Base-by-base conservation (phyloP, 2,113 vertebrate species). In the Notechis scutatus region DNA sequence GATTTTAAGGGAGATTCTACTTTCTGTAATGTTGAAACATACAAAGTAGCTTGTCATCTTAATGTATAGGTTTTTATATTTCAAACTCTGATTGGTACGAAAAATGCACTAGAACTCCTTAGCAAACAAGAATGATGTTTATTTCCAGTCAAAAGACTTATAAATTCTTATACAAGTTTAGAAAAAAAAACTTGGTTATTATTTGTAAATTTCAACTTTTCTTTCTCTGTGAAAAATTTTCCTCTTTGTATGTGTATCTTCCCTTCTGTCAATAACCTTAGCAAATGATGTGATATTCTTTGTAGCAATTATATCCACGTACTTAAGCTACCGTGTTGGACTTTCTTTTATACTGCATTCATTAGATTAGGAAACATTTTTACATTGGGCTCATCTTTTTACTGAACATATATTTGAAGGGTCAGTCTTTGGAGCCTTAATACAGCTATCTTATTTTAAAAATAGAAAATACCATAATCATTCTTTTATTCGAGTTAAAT, bases 1-100 rank as follows among this genome's bases (percentile, higher is more conserved):
- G 39, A 39, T 39, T 20, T 81, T 39, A 39, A 81, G 69, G 69
- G 34, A 81, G 69, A 7, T 6, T 81, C 20, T 39, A 34, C n/a
- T 74, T 74, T 74, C n/a, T 94, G 34, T 52, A 52, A 52, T 15
- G 50, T 15, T 87, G 29, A 52, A 42, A n/a, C 34, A 94, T 95
- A 94, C 52, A 93, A 94, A 94, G 0, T 21, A 7, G 91, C 87
- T 90, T 87, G 57, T 88, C 95, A 74, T 55, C 85, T 94, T 59
- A 20, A 4, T 47, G 9, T 91, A 81, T 86, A 92, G 64, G 64
- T 94, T 91, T 69, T 0, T n/a, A 57, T 3, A 91, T 85, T 92
- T 85, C 91, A 89, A 23, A 92, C 93, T 69, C 18, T n/a, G 24
- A 54, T 81, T 64, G 56, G 87, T 87, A 59, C 87, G 7, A 47